Percentiles rank a stretch among this genome's conserved stretches.
These are phyloP conservation scores for Hemibagrus guttatus DNA, from an alignment of 2,797 vertebrate species.

Conservation along the genomic window DNA sequence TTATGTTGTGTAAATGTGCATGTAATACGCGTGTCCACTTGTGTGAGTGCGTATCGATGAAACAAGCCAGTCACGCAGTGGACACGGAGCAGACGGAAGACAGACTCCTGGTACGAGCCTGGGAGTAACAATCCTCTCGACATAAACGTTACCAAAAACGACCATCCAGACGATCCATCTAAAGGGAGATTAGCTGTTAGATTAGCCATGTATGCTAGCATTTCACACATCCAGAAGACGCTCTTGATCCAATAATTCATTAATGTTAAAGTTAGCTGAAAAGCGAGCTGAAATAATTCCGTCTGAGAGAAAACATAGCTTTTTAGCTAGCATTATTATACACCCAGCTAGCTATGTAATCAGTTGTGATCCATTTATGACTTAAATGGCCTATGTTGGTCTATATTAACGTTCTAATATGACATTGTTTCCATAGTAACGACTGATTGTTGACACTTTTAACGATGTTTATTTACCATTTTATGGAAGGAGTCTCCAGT, in stretches of 20 bases:
- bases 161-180: background rate
- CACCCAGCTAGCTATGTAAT: background rate
- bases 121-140: slow-evolving; percentile 2
- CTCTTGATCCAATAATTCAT: too few species aligned
- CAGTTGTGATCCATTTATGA: background rate
- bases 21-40: background rate
- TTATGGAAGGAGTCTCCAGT: background rate
- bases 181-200: background rate
- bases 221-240: background rate
- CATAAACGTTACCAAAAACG: background rate
- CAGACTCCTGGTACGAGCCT: background rate
- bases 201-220: background rate
- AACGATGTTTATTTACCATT: background rate
- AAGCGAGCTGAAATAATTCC: background rate
- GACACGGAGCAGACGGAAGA: slow-evolving; percentile 4
- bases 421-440: background rate
- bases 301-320: background rate
- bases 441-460: too few species aligned
- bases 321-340: background rate
- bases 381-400: background rate
- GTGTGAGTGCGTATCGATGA: background rate
- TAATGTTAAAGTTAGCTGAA: too few species aligned
- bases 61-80: background rate
- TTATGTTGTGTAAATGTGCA: background rate
- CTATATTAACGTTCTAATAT: background rate